A percentile compares a stretch with the other conserved stretches of the same genome.
phyloP scores from a whole-genome alignment of 2,888 invertebrate species.

The Yponomeuta plumbellus region DNA sequence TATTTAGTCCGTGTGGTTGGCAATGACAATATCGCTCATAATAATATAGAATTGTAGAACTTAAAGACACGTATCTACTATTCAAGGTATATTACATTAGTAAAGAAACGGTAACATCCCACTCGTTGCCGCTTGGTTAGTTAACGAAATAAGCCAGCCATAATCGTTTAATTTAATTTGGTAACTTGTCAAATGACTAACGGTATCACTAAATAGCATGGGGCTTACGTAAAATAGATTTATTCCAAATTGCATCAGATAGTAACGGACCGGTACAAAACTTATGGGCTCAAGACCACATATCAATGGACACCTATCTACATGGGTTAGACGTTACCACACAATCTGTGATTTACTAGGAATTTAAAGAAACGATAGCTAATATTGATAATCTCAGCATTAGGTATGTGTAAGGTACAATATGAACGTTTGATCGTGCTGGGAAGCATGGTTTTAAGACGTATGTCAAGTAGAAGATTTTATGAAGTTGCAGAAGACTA shows the following conservation, averaged over 20 bases:
- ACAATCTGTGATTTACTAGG: background rate
- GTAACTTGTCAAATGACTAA: background rate
- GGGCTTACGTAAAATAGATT: conserved; percentile 1
- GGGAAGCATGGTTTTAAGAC: no score
- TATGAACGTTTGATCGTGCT: no score
- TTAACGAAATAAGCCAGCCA: background rate
- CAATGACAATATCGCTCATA: no score
- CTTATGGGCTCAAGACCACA: background rate
- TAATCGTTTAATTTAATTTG: background rate
- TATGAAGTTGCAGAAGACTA: no score
- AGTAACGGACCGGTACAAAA: background rate
- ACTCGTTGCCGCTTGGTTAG: background rate
- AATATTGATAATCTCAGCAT: background rate
- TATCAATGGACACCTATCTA: background rate
- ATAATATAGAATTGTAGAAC: no score
- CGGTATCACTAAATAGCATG: background rate
- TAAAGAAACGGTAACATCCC: background rate
- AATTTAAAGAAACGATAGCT: background rate
- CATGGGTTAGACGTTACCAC: background rate
- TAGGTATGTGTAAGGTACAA: no score
- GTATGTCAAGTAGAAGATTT: no score
- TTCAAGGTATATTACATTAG: no score
- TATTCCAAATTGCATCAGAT: background rate
- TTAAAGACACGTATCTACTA: no score
- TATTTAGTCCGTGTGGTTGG: no score